Percentiles rank a stretch among this genome's conserved stretches.
Evolutionary conservation across 1,140 invertebrate genomes (phyloP).

Genomic region (Polypedilum pembai): DNA sequence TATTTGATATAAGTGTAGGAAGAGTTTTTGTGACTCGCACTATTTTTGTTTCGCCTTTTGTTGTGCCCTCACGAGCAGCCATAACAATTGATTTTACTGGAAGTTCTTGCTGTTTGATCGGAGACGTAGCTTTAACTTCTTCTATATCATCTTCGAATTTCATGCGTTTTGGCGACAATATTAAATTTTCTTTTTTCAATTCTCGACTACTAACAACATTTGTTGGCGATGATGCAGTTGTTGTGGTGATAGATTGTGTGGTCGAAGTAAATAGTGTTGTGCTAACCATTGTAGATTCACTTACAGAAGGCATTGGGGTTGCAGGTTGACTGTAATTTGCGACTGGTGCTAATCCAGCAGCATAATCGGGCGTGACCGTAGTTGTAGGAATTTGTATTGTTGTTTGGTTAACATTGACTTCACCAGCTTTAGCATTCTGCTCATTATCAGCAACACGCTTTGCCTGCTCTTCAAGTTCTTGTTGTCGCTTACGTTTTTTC

Average conservation of each 20-base stretch:
- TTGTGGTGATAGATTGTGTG: not conserved
- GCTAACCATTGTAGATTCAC: constrained; percentile 3
- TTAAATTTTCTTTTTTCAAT: not conserved
- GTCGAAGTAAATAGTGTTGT: not conserved
- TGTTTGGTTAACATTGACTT: not conserved
- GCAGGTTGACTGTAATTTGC: constrained; percentile 38
- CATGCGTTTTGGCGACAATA: constrained; percentile 7
- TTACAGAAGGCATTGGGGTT: not conserved
- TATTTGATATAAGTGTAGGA: constrained; percentile 35
- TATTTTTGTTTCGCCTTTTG: constrained; percentile 20
- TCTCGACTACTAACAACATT: not conserved
- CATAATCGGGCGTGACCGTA: constrained; percentile 37
- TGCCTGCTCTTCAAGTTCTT: constrained; percentile 70
- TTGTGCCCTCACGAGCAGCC: not conserved
- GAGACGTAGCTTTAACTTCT: constrained; percentile 4
- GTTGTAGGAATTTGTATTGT: constrained; percentile 40
- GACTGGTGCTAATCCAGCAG: constrained; percentile 34
- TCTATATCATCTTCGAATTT: constrained; percentile 26
- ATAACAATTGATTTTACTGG: constrained; percentile 10
- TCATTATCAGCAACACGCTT: constrained; percentile 59
- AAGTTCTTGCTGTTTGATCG: constrained; percentile 8
- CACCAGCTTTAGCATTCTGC: constrained; percentile 45
- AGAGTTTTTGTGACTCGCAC: constrained; percentile 27
- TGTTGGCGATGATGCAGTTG: not conserved
- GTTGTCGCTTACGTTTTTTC: constrained; percentile 50